Conservation (phyloP, 2,113 vertebrate species). For the Nycticorax nycticorax region DNA sequence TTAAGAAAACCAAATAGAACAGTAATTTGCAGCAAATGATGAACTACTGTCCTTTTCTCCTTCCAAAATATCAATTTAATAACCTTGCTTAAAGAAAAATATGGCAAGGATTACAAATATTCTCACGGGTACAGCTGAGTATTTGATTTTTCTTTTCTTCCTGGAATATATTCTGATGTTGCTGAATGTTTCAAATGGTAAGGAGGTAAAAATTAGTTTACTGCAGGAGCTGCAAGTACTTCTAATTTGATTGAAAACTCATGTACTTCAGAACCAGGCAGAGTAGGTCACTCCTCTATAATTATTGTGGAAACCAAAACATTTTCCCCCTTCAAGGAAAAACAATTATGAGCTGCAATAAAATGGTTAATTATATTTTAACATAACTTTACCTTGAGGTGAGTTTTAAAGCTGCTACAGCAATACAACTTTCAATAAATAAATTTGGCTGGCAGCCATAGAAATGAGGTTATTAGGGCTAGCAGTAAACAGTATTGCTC, state of each 20-base stretch:
- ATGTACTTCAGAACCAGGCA: not conserved
- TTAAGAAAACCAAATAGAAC: not conserved
- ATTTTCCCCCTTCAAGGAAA: constrained; percentile 48
- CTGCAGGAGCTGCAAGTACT: not conserved
- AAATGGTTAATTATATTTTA: constrained; percentile 65
- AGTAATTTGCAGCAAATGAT: not conserved
- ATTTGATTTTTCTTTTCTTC: constrained; percentile 2
- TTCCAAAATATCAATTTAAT: not conserved
- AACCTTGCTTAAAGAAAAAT: not conserved
- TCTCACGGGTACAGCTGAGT: not conserved
- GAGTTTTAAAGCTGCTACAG: constrained; percentile 24
- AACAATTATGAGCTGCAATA: constrained; percentile 43
- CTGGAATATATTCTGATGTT: not conserved
- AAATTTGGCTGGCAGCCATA: constrained; percentile 31
- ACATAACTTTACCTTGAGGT: constrained; percentile 53
- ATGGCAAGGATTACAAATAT: not conserved
- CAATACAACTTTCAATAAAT: constrained; percentile 22
- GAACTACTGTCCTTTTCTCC: not conserved
- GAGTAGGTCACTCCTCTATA: not conserved
- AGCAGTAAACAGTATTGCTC: not conserved
- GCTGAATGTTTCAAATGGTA: constrained; percentile 4
- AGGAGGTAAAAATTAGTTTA: constrained; percentile 4
- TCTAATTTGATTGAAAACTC: constrained; percentile 13
- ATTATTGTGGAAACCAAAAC: constrained; percentile 30
- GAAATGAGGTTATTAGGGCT: constrained; percentile 33